Percentiles rank a stretch among this genome's conserved stretches.
These are phyloP conservation scores for Sminthurinus aureus DNA, from an alignment of 2,888 invertebrate species.

Conservation along the genomic window DNA sequence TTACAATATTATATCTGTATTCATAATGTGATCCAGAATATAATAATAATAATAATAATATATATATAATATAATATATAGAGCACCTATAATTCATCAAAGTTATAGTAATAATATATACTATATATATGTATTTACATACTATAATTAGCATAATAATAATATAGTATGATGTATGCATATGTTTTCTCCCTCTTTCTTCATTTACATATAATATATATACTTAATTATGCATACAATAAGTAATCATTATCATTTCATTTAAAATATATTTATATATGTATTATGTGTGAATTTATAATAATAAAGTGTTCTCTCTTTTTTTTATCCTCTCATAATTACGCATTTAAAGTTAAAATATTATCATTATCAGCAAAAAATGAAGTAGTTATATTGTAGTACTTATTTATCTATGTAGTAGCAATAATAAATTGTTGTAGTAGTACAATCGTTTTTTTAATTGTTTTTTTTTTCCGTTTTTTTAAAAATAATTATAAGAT, in stretches of 20 bases:
- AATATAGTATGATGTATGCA: neutral
- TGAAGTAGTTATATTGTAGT: conserved; percentile 4
- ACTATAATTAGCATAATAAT: neutral
- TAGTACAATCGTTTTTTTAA: conserved; percentile 1
- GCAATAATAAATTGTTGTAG: neutral
- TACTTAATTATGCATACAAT: conserved; percentile 19
- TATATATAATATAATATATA: conserved; percentile 17
- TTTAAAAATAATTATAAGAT: conserved; percentile 31
- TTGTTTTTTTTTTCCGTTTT: neutral
- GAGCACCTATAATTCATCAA: conserved; percentile 22
- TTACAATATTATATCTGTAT: neutral
- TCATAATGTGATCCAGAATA: neutral
- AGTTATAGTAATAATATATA: neutral
- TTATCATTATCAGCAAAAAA: conserved; percentile 19
- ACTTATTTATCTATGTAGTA: neutral
- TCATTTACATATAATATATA: conserved; percentile 2
- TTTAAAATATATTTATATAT: conserved; percentile 32
- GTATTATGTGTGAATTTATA: conserved; percentile 2
- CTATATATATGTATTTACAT: neutral
- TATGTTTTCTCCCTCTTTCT: neutral
- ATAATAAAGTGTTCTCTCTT: conserved; percentile 1
- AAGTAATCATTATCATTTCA: neutral
- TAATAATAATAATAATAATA: neutral
- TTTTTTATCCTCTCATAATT: neutral
- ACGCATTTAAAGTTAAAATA: neutral